A percentile compares a stretch with the other conserved stretches of the same genome.
Conservation (phyloP, 2,113 vertebrate species). For the Orycteropus afer region DNA sequence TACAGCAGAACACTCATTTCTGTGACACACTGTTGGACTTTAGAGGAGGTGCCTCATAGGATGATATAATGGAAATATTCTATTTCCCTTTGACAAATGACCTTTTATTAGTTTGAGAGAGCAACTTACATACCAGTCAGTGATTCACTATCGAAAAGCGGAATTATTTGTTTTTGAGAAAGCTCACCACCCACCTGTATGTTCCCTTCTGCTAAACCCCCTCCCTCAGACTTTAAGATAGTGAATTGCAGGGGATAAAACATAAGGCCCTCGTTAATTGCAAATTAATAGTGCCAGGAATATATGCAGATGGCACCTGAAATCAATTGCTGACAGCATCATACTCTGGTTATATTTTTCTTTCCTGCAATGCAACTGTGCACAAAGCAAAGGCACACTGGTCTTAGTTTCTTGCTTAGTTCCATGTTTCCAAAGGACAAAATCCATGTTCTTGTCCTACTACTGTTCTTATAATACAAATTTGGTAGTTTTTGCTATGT, state of each 20-base stretch:
- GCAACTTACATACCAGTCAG: slow-evolving; percentile 34
- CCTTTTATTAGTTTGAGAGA: slow-evolving; percentile 45
- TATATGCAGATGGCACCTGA: slow-evolving; percentile 84
- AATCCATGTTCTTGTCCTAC: slow-evolving; percentile 17
- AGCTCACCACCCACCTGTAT: slow-evolving; percentile 76
- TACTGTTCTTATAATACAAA: slow-evolving; percentile 53
- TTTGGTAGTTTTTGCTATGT: slow-evolving; percentile 60
- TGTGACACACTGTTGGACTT: neutral
- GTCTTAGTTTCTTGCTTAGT: slow-evolving; percentile 29
- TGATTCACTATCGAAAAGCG: slow-evolving; percentile 68
- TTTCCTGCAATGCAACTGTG: slow-evolving; percentile 20
- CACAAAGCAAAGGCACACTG: slow-evolving; percentile 38
- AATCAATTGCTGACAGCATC: slow-evolving; percentile 74
- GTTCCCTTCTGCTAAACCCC: slow-evolving; percentile 78
- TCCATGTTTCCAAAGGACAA: neutral
- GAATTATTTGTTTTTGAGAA: slow-evolving; percentile 75
- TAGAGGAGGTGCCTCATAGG: neutral
- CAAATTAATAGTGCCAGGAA: slow-evolving; percentile 84
- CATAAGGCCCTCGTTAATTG: slow-evolving; percentile 86
- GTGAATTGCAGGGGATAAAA: slow-evolving; percentile 78
- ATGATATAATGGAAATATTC: neutral
- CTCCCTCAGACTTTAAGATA: slow-evolving; percentile 80
- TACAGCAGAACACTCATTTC: neutral
- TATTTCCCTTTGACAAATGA: neutral
- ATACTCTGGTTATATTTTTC: neutral